Conservation (phyloP, 2,113 vertebrate species). For the Gallinago paraguaiae region DNA sequence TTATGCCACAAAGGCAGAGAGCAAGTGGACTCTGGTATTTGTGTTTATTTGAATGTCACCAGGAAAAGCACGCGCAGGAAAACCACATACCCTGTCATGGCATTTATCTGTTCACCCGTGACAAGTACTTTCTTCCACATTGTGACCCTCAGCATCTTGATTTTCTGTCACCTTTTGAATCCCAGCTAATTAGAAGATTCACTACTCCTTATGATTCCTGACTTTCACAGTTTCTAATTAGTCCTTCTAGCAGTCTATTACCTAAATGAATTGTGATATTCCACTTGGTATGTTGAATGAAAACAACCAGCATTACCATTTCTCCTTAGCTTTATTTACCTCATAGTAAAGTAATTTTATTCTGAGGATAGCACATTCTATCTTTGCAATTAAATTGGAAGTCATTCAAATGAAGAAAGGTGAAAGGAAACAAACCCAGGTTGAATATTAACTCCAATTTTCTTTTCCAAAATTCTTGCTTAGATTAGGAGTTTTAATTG, state of each 20-base stretch:
- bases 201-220: slow-evolving; percentile 8
- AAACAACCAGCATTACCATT: background rate
- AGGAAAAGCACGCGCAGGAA: background rate
- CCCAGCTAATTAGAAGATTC: slow-evolving; percentile 15
- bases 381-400: background rate
- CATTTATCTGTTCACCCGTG: background rate
- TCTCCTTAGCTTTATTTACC: background rate
- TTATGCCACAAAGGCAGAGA: background rate
- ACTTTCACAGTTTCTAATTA: slow-evolving; percentile 34
- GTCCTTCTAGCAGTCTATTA: background rate
- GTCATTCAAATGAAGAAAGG: background rate
- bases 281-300: background rate
- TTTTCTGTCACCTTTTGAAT: slow-evolving; percentile 36
- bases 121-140: background rate
- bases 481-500: background rate
- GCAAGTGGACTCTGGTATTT: background rate
- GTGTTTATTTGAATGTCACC: background rate
- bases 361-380: background rate
- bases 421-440: background rate
- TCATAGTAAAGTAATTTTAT: background rate
- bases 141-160: background rate
- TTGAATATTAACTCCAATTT: slow-evolving; percentile 40
- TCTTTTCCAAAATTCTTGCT: background rate
- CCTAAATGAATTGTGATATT: slow-evolving; percentile 12
- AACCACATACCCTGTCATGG: background rate